Conservation (phyloP, 2,797 vertebrate genomes). For the Amniataba percoides region DNA sequence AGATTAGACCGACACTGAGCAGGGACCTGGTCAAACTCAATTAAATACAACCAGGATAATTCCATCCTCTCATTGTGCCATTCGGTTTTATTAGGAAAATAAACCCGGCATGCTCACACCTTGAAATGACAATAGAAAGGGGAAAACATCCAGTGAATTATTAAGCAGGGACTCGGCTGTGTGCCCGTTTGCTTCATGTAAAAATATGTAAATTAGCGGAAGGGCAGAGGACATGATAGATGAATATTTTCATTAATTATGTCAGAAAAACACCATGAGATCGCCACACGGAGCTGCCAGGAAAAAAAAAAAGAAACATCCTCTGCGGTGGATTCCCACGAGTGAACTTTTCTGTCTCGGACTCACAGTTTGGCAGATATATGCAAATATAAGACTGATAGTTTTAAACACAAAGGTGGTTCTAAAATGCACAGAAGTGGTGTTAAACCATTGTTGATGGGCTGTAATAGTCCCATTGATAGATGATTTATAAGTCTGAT, state of each 20-base stretch:
- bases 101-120: constrained; percentile 57
- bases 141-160: constrained; percentile 70
- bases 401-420: background rate
- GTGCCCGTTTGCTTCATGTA: constrained; percentile 52
- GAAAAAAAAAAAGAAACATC: background rate
- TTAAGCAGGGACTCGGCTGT: constrained; percentile 61
- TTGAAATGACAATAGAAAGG: constrained; percentile 52
- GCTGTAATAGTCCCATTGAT: constrained; percentile 60
- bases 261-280: constrained; percentile 51
- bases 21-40: constrained; percentile 81
- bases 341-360: background rate
- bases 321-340: background rate
- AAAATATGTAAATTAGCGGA: constrained; percentile 69
- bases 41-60: constrained; percentile 80
- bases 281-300: constrained; percentile 8
- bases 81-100: constrained; percentile 73
- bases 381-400: constrained; percentile 1
- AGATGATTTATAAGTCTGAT: constrained; percentile 63
- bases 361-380: constrained; percentile 6
- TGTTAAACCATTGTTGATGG: constrained; percentile 41
- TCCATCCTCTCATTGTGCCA: constrained; percentile 71
- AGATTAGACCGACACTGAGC: constrained; percentile 77
- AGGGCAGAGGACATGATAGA: constrained; percentile 57
- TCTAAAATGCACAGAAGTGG: constrained; percentile 23
- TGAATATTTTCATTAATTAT: constrained; percentile 68